phyloP scores from a whole-genome alignment of 2,888 invertebrate genomes.

The Actias luna region DNA sequence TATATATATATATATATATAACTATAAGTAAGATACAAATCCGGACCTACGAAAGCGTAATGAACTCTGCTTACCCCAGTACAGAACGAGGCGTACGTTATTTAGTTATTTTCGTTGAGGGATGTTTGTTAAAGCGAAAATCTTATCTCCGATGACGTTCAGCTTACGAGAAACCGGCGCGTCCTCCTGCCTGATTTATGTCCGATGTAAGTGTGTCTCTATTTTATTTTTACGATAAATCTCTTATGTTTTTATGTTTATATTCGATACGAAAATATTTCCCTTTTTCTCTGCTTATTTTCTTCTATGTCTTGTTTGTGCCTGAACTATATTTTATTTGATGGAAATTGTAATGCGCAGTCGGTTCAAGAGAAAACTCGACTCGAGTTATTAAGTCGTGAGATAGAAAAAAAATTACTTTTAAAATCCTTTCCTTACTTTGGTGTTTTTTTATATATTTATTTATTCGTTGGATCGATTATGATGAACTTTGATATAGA shows the following conservation, averaged over 20 bases:
- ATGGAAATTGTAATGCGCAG: neutral
- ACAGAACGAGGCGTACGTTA: neutral
- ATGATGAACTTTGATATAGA: too few species aligned
- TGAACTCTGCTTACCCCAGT: neutral
- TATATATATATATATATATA: too few species aligned
- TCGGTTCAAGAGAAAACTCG: neutral
- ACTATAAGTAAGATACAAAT: neutral
- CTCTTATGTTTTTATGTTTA: slow-evolving; percentile 15
- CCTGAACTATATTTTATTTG: neutral
- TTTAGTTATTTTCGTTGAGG: neutral
- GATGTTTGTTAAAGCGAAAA: slow-evolving; percentile 9
- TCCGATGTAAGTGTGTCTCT: slow-evolving; percentile 14
- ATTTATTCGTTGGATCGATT: too few species aligned
- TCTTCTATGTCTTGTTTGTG: neutral
- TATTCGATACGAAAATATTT: slow-evolving; percentile 13
- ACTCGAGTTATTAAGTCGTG: neutral
- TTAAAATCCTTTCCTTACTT: too few species aligned
- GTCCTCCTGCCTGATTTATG: slow-evolving; percentile 15
- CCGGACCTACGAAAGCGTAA: neutral
- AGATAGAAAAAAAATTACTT: too few species aligned
- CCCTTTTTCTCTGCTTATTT: neutral
- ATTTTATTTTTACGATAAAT: slow-evolving; percentile 17
- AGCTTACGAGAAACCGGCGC: slow-evolving; percentile 11
- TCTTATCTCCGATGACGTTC: slow-evolving; percentile 15
- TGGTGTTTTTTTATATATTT: too few species aligned